Base-by-base conservation (phyloP, 37 sponge, comb jelly and placozoan genomes). In the Eunapius fragilis region DNA sequence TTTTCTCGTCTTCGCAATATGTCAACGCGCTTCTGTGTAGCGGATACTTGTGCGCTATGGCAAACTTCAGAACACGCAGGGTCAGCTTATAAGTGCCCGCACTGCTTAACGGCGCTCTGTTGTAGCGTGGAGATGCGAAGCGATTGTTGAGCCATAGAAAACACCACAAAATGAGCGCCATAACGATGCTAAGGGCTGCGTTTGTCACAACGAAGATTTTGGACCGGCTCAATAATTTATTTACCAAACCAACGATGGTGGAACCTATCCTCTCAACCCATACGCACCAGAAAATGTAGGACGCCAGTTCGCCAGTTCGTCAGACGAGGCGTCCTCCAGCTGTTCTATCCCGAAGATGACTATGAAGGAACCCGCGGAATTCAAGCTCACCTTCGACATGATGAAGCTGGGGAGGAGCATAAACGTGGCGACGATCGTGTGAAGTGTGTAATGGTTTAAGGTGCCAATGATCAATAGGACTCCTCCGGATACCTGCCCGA, bases 21-120 rank as follows among this genome's bases (percentile, higher is more conserved):
- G 76, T 76, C n/a, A 35, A 35, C 24, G 76, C 76, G 24, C 76
- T 76, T 24, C 76, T 76, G 9, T 76, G 41, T 0, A 35, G 25
- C 11, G 76, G 76, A 76, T 35, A 76, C n/a, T 33, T 76, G 22
- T 76, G 76, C 45, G 24, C 2, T 2, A 37, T 31, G 32, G 76
- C 76, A 24, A 37, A 76, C 24, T 76, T 76, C 38, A 76, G 22
- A 0, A 76, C 76, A 37, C 37, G 58, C 1, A 58, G 17, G 1
- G 58, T 19, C 17, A 17, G 58, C 58, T 17, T 17, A 11, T 58
- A 58, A 19, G 58, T 17, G 0, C 19, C 58, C 19, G 14, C 14
- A 19, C 14, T 17, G 6, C 58, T 0, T n/a, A n/a, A n/a, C 14
- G 58, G 58, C 58, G 6, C 58, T 11, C 7, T 58, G 17, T 58